phyloP scores from a whole-genome alignment of 2,888 invertebrate species.

The Lobophora halterata region DNA sequence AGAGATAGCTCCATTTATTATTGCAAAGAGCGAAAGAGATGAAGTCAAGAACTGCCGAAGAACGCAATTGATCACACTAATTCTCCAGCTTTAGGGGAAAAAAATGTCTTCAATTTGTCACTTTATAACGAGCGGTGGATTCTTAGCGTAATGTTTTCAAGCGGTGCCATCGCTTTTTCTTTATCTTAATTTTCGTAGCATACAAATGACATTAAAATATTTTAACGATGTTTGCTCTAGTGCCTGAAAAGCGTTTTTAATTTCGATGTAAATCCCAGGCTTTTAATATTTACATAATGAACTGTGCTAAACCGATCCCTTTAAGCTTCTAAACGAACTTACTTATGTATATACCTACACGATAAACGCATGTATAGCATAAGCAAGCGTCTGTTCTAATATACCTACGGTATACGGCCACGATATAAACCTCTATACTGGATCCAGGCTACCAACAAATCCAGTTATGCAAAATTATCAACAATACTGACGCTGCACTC shows the following conservation, averaged over 20 bases:
- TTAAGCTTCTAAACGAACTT: constrained; percentile 40
- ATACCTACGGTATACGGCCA: no score
- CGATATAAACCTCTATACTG: no score
- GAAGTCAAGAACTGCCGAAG: constrained; percentile 58
- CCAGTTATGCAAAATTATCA: constrained; percentile 61
- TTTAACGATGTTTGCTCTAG: constrained; percentile 31
- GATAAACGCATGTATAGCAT: neutral
- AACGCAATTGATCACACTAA: constrained; percentile 75
- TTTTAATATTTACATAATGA: constrained; percentile 31
- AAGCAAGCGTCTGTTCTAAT: constrained; percentile 37
- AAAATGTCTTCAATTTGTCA: constrained; percentile 74
- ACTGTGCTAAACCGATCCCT: constrained; percentile 15
- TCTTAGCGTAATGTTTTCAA: constrained; percentile 45
- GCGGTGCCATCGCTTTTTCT: constrained; percentile 34
- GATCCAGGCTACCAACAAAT: constrained; percentile 43
- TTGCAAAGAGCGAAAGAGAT: constrained; percentile 39
- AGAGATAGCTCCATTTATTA: constrained; percentile 13
- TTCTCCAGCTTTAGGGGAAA: constrained; percentile 62
- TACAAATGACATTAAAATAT: constrained; percentile 35
- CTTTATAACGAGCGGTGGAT: constrained; percentile 62
- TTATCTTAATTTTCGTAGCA: constrained; percentile 30
- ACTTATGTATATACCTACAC: constrained; percentile 10
- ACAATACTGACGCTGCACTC: constrained; percentile 46
- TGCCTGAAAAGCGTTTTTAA: constrained; percentile 27
- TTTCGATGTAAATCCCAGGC: constrained; percentile 28